Evolutionary conservation across 2,113 vertebrate genomes (phyloP).

Genomic region (Gallinago media): DNA sequence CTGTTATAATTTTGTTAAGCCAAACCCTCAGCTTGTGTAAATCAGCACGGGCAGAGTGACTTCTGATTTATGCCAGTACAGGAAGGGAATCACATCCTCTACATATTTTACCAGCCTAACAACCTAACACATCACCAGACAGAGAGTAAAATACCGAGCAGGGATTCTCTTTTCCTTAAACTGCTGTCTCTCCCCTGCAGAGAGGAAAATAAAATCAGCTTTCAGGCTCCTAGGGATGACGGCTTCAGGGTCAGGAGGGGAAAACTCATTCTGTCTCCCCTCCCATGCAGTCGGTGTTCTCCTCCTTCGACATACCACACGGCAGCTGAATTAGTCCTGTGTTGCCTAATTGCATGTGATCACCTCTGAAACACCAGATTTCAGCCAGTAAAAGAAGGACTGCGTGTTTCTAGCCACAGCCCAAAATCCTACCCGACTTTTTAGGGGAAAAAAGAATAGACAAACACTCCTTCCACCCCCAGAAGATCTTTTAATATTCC

Average conservation of each 20-base stretch:
- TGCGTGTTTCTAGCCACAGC: background rate
- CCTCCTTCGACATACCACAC: background rate
- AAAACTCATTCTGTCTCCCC: background rate
- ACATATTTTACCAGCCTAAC: conserved; percentile 48
- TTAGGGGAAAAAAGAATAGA: background rate
- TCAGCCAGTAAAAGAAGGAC: background rate
- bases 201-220: conserved; percentile 36
- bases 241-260: conserved; percentile 19
- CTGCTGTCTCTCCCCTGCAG: conserved; percentile 8
- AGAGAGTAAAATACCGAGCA: background rate
- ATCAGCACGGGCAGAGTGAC: conserved; percentile 2
- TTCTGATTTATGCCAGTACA: conserved; percentile 46
- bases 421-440: background rate
- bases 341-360: background rate
- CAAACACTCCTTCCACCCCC: background rate
- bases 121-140: background rate
- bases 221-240: background rate
- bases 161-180: background rate
- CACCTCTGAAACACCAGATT: background rate
- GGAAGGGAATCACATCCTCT: conserved; percentile 30
- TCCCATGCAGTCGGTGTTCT: background rate
- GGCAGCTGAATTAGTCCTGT: background rate
- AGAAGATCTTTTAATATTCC: background rate
- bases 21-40: conserved; percentile 47
- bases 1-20: conserved; percentile 21